Conservation (phyloP, 1,140 invertebrate species). For the Drosophila orosa region DNA sequence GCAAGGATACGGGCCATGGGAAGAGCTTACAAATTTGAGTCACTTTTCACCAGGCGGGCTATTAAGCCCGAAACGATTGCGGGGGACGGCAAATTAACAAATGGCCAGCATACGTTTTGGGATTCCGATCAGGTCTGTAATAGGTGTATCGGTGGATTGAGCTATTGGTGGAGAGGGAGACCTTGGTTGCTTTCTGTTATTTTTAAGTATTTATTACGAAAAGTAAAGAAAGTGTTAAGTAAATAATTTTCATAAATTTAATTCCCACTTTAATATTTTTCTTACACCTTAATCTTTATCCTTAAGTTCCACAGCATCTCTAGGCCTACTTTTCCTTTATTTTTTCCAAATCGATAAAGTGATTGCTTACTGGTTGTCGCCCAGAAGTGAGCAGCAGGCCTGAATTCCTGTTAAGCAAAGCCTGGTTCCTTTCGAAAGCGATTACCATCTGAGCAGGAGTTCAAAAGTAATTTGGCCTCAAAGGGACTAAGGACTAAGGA, state of each 20-base stretch:
- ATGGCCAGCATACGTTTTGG: slow-evolving; percentile 24
- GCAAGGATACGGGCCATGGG: slow-evolving; percentile 9
- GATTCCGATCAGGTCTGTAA: slow-evolving; percentile 13
- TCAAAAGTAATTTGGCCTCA: slow-evolving; percentile 43
- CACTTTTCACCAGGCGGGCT: slow-evolving; percentile 65
- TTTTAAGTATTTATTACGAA: neutral
- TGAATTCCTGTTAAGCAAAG: slow-evolving; percentile 1
- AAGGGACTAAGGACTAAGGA: slow-evolving; percentile 3
- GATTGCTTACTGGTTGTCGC: slow-evolving; percentile 10
- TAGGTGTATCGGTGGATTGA: slow-evolving; percentile 4
- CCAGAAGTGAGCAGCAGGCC: slow-evolving; percentile 13
- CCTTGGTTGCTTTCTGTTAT: neutral
- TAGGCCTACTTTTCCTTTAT: neutral
- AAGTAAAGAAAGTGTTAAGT: neutral
- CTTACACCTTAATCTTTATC: too few relatives aligned
- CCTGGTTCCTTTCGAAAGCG: neutral
- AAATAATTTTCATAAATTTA: neutral
- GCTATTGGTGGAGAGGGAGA: too few relatives aligned
- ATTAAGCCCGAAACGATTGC: slow-evolving; percentile 22
- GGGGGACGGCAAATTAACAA: slow-evolving; percentile 34
- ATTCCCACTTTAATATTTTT: neutral
- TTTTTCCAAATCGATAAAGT: neutral
- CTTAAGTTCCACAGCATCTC: neutral
- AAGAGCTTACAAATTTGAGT: slow-evolving; percentile 70
- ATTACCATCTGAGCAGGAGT: slow-evolving; percentile 23